These are phyloP conservation scores for Bubo scandiacus DNA, from an alignment of 2,113 vertebrate species.

Conservation along the genomic window DNA sequence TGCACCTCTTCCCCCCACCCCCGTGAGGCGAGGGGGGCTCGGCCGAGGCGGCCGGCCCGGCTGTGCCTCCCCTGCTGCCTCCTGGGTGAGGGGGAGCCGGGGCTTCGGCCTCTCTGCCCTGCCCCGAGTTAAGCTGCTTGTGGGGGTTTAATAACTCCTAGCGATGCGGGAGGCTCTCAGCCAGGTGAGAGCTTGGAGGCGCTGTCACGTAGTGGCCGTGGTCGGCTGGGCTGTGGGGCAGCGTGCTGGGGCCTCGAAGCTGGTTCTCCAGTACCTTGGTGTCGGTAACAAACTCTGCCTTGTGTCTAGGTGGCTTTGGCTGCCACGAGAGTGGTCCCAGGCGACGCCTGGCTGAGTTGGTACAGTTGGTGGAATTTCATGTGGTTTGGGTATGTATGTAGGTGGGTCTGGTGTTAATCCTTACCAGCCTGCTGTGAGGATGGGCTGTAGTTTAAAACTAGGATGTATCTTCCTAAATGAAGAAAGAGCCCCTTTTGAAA, in stretches of 20 bases:
- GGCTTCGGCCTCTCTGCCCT: too few relatives aligned
- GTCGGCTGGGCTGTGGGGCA: background rate
- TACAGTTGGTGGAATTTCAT: fast-evolving
- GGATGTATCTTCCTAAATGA: background rate
- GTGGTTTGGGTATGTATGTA: fast-evolving
- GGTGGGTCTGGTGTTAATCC: too few relatives aligned
- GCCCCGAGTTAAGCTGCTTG: too few relatives aligned
- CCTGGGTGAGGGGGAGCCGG: too few relatives aligned
- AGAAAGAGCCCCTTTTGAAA: background rate
- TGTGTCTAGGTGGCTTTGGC: too few relatives aligned
- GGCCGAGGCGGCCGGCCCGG: background rate
- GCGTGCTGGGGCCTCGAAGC: fast-evolving
- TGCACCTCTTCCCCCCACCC: too few relatives aligned
- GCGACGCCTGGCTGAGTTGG: background rate
- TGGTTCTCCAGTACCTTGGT: too few relatives aligned
- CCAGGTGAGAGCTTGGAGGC: background rate
- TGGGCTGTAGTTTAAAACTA: background rate
- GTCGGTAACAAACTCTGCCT: fast-evolving
- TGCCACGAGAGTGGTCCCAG: fast-evolving
- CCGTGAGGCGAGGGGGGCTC: background rate
- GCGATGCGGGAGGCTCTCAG: too few relatives aligned
- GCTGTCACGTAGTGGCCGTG: fast-evolving
- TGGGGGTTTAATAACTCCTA: fast-evolving
- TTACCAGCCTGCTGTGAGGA: background rate
- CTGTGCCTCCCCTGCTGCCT: too few relatives aligned